phyloP scores from a whole-genome alignment of 2,797 vertebrate species.

The Pyrocephalus nanus region DNA sequence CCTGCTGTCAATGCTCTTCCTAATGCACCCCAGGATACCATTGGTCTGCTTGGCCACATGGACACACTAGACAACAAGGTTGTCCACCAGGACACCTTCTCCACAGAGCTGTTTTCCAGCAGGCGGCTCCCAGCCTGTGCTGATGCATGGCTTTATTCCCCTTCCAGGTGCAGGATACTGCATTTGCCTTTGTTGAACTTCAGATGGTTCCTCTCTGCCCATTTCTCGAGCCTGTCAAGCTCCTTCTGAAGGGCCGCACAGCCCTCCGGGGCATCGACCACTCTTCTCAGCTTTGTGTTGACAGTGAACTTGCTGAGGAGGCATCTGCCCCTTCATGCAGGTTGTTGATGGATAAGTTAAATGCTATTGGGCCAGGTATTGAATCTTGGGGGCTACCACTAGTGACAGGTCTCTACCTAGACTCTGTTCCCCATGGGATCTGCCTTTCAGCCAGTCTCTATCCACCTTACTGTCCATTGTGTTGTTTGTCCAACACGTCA shows the following conservation, averaged over 20 bases:
- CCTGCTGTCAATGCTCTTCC: no score
- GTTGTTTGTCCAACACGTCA: neutral
- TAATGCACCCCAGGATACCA: no score
- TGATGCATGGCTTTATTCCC: neutral
- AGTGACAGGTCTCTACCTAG: neutral
- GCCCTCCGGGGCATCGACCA: accelerated
- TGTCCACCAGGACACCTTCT: neutral
- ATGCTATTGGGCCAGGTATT: neutral
- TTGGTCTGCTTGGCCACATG: no score
- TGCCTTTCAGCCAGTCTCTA: neutral
- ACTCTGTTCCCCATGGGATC: neutral
- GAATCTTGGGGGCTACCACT: neutral
- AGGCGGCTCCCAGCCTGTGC: neutral
- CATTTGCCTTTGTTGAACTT: neutral
- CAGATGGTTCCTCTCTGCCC: neutral
- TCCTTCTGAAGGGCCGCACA: neutral
- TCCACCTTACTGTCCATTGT: neutral
- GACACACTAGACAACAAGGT: no score
- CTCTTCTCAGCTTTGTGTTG: neutral
- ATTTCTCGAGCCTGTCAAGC: neutral
- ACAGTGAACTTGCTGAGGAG: neutral
- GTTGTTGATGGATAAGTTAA: neutral
- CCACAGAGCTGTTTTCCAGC: neutral
- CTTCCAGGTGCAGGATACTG: neutral
- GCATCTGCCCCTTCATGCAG: neutral